These are phyloP conservation scores for Reticulitermes lucifugus DNA, from an alignment of 2,888 invertebrate species.

Conservation along the genomic window DNA sequence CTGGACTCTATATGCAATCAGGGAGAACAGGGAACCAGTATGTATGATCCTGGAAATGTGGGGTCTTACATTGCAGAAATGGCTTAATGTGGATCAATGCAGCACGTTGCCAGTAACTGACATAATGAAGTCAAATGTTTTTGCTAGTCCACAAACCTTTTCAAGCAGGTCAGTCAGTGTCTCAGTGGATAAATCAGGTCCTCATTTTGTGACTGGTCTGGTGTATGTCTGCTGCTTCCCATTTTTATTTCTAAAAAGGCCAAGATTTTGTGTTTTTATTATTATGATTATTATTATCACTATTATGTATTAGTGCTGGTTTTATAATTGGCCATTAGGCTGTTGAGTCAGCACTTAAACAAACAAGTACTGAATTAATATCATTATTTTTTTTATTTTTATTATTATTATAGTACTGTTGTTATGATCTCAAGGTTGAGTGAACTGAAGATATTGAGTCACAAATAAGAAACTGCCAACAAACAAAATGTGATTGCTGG, in stretches of 20 bases:
- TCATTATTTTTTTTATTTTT: neutral
- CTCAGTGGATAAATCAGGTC: too few species aligned
- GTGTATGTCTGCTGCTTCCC: neutral
- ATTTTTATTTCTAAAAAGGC: neutral
- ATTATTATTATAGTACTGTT: neutral
- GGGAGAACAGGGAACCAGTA: neutral
- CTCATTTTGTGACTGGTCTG: neutral
- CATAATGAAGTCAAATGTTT: neutral
- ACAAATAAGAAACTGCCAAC: neutral
- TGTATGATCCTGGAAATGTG: neutral
- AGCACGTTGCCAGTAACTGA: neutral
- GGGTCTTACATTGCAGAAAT: neutral
- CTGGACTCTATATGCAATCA: neutral
- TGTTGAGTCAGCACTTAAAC: too few species aligned
- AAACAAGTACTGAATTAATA: neutral
- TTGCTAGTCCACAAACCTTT: slow-evolving; percentile 12
- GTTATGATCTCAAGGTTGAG: slow-evolving; percentile 15
- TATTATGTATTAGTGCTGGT: neutral
- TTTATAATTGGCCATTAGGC: neutral
- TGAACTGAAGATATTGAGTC: neutral
- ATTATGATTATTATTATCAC: neutral
- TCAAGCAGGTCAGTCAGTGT: neutral
- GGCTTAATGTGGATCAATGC: neutral
- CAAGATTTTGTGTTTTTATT: neutral
- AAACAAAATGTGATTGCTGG: neutral